phyloP scores from a whole-genome alignment of 2,113 vertebrate species.

The Centropristis striata region DNA sequence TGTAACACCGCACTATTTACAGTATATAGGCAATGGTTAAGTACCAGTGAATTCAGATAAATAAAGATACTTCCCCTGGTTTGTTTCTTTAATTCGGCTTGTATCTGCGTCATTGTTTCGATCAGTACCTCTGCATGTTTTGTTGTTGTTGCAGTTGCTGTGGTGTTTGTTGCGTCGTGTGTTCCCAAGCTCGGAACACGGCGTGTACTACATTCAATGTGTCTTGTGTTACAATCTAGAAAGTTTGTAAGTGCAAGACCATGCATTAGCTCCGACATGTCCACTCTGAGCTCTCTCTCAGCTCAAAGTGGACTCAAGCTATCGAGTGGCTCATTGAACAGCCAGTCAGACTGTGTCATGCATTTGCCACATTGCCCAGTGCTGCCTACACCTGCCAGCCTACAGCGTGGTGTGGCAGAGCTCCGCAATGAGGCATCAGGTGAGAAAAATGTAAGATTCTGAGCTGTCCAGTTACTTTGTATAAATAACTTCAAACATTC shows the following conservation, averaged over 20 bases:
- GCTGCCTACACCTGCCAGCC: slow-evolving; percentile 19
- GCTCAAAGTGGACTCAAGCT: slow-evolving; percentile 53
- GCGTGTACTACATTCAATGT: slow-evolving; percentile 95
- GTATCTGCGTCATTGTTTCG: slow-evolving; percentile 59
- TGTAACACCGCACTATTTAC: slow-evolving; percentile 79
- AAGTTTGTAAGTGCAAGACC: slow-evolving; percentile 86
- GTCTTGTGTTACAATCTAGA: slow-evolving; percentile 95
- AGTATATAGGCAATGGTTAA: slow-evolving; percentile 78
- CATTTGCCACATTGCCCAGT: slow-evolving; percentile 44
- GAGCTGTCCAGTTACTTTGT: slow-evolving; percentile 55
- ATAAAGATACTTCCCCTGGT: slow-evolving; percentile 71
- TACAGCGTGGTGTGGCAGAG: slow-evolving; percentile 18
- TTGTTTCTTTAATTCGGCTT: slow-evolving; percentile 47
- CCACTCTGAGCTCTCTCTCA: slow-evolving; percentile 24
- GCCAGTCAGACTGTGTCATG: slow-evolving; percentile 38
- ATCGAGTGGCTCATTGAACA: slow-evolving; percentile 39
- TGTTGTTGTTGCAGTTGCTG: slow-evolving; percentile 39
- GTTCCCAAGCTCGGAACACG: slow-evolving; percentile 78
- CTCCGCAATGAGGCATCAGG: slow-evolving; percentile 62
- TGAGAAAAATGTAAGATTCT: slow-evolving; percentile 47
- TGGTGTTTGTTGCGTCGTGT: slow-evolving; percentile 44
- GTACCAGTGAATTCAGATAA: slow-evolving; percentile 81
- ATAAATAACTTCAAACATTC: slow-evolving; percentile 73
- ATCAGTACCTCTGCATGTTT: slow-evolving; percentile 56
- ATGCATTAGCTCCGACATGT: slow-evolving; percentile 66